Evolutionary conservation across 1,140 invertebrate genomes (phyloP).

Genomic region (Aphelinus atriplicis): DNA sequence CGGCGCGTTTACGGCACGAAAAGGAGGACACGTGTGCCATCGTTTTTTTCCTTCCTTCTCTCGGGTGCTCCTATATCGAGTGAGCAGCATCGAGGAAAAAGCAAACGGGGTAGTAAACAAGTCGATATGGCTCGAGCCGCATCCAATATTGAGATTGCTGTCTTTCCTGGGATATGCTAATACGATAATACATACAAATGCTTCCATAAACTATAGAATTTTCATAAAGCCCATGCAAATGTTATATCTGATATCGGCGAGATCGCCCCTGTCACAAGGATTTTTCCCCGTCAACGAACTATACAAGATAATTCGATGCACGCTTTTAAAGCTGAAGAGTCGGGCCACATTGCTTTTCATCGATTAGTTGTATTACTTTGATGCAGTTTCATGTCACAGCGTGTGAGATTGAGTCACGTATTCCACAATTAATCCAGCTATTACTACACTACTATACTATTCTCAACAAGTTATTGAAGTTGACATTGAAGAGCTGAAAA

Average conservation of each 20-base stretch:
- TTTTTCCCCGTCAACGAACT: slow-evolving; percentile 14
- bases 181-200: slow-evolving; percentile 68
- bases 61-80: slow-evolving; percentile 40
- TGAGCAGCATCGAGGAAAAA: slow-evolving; percentile 29
- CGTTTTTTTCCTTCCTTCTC: slow-evolving; percentile 21
- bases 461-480: too few relatives aligned
- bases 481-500: too few relatives aligned
- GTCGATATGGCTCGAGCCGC: slow-evolving; percentile 56
- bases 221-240: slow-evolving; percentile 68
- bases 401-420: too few relatives aligned
- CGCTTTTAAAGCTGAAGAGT: slow-evolving; percentile 32
- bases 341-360: background rate
- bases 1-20: slow-evolving; percentile 50
- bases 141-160: slow-evolving; percentile 68
- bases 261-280: slow-evolving; percentile 37
- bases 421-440: too few relatives aligned
- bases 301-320: slow-evolving; percentile 25
- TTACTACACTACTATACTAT: too few relatives aligned
- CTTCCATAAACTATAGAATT: slow-evolving; percentile 67
- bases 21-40: slow-evolving; percentile 52
- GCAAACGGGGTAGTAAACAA: slow-evolving; percentile 61
- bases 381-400: too few relatives aligned
- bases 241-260: slow-evolving; percentile 60
- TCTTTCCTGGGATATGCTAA: slow-evolving; percentile 66
- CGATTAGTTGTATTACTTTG: too few relatives aligned